Conservation (phyloP, 2,888 invertebrate species). For the Chirona hameri region DNA sequence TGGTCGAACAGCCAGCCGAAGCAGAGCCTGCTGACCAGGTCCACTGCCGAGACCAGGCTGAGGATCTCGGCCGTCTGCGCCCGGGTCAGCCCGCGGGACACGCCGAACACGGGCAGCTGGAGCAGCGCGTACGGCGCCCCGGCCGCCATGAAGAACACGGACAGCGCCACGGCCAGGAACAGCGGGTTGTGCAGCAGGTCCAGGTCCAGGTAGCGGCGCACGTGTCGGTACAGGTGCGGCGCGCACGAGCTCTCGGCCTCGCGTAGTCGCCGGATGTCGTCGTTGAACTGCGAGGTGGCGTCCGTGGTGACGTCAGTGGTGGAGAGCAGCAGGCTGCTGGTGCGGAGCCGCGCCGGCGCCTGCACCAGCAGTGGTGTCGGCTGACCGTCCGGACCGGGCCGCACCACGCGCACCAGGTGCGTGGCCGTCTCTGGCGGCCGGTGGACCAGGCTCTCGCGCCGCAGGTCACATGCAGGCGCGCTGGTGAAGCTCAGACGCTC, state of each 20-base stretch:
- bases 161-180: slow-evolving; percentile 66
- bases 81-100: slow-evolving; percentile 61
- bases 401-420: background rate
- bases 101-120: slow-evolving; percentile 69
- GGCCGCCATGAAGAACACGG: slow-evolving; percentile 70
- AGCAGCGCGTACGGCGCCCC: slow-evolving; percentile 73
- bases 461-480: background rate
- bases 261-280: slow-evolving; percentile 9
- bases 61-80: slow-evolving; percentile 63
- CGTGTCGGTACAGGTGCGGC: slow-evolving; percentile 7
- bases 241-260: background rate
- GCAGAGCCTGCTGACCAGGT: slow-evolving; percentile 66
- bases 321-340: slow-evolving; percentile 67
- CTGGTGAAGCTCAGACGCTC: slow-evolving; percentile 1
- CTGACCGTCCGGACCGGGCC: slow-evolving; percentile 4
- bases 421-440: background rate
- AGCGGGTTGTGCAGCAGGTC: slow-evolving; percentile 63
- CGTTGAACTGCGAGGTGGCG: slow-evolving; percentile 56
- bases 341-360: slow-evolving; percentile 52
- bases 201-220: slow-evolving; percentile 58
- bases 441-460: background rate
- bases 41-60: slow-evolving; percentile 68
- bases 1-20: slow-evolving; percentile 70
- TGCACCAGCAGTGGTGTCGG: background rate
- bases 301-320: slow-evolving; percentile 71